phyloP scores from a whole-genome alignment of 2,888 invertebrate species.

The Cheilosia soror region DNA sequence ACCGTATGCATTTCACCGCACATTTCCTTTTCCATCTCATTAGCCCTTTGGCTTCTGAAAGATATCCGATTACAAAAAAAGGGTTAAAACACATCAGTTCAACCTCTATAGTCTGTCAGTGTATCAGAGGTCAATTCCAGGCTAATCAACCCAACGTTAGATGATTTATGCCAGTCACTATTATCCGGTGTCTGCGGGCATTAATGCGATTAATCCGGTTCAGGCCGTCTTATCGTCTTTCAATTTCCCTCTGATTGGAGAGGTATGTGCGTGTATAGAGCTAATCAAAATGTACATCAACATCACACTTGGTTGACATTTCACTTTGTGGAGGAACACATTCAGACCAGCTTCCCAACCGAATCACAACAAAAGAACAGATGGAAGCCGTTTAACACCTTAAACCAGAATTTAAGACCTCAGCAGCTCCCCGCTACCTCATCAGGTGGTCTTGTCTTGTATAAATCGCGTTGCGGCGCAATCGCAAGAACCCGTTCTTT shows the following conservation, averaged over 20 bases:
- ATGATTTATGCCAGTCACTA: constrained; percentile 48
- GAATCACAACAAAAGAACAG: constrained; percentile 28
- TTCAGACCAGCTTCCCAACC: not conserved
- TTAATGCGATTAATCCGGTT: not conserved
- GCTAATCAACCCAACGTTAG: constrained; percentile 29
- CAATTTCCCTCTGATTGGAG: constrained; percentile 20
- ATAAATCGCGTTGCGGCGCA: constrained; percentile 1
- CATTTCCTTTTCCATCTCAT: constrained; percentile 71
- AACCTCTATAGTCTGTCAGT: constrained; percentile 38
- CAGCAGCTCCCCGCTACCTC: constrained; percentile 46
- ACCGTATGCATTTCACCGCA: constrained; percentile 63
- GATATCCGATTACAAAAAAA: constrained; percentile 67
- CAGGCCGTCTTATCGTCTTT: constrained; percentile 17
- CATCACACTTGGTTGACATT: constrained; percentile 27
- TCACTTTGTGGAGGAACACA: constrained; percentile 23
- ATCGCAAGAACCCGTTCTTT: constrained; percentile 57
- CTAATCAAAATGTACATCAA: constrained; percentile 3
- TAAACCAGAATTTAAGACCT: constrained; percentile 68
- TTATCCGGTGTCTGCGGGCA: constrained; percentile 33
- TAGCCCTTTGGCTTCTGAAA: constrained; percentile 69
- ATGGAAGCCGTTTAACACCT: constrained; percentile 65
- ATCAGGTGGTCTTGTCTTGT: constrained; percentile 50
- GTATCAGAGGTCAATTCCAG: constrained; percentile 17
- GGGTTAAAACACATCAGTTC: constrained; percentile 50
- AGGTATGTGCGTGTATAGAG: not conserved